Evolutionary conservation across 1,140 invertebrate genomes (phyloP), one percentile per base, ranked within the genome.

Genomic region (Macrobrachium nipponense): DNA sequence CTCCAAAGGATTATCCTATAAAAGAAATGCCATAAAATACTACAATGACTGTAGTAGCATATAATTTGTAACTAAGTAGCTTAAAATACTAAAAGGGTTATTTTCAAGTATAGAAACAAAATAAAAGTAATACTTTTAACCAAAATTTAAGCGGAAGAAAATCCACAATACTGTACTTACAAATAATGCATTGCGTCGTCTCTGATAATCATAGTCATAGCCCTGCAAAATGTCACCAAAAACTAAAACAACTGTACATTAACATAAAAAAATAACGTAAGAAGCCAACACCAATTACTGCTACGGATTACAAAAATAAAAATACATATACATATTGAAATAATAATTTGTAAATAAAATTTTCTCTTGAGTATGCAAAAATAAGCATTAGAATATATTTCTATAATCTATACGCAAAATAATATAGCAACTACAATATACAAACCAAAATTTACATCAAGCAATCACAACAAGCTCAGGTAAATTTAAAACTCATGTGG

Each of bases 251-350:
- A 51, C 51, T 51, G 51, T 51, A 51, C 12, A 51, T 51, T 12
- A 51, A 88, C 76, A 79, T 62, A 62, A 77, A 75, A 75, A 15
- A 86, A 85, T 58, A 12, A 20, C 61, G 12, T 91, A 92, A 58
- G 91, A 91, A n/a, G 68, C 90, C 90, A 89, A 90, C 91, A 93
- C 92, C 27, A 89, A 93, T 90, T 87, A 51, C 51, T 17, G 14
- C 11, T 43, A 27, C 51, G 15, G 0, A 75, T 44, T 75, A 27
- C 43, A 8, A 17, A 58, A 51, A 8, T 51, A 8, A 51, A 51
- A 51, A 51, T 51, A 51, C 51, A 51, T 51, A 10, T 5, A 51
- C 8, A 10, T 5, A 51, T 0, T 51, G 51, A 51, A 51, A 12
- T 51, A 51, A 0, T 51, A 2, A 36, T 36, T 36, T 36, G 27